Percentiles rank a stretch among this genome's conserved stretches.
Conservation (phyloP, 2,888 invertebrate genomes). For the Mactromeris polynyma region DNA sequence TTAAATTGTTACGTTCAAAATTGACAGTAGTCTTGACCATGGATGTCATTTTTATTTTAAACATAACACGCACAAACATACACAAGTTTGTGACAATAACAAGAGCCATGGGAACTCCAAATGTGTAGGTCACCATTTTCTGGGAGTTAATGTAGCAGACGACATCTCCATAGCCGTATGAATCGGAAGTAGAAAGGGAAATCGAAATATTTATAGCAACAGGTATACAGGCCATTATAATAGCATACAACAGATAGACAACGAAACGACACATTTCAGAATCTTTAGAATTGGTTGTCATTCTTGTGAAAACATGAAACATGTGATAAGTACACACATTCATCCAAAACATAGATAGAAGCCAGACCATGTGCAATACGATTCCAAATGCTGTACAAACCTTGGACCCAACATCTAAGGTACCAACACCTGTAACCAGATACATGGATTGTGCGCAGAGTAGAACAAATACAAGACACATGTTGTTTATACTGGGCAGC, state of each 20-base stretch:
- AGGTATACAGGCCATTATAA: slow-evolving; percentile 15
- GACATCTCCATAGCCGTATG: slow-evolving; percentile 59
- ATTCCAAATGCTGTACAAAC: slow-evolving; percentile 41
- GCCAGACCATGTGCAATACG: slow-evolving; percentile 51
- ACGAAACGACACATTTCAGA: slow-evolving; percentile 12
- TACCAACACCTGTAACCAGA: too few relatives aligned
- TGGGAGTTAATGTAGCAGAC: too few relatives aligned
- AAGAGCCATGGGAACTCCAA: slow-evolving; percentile 50
- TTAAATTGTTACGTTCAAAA: slow-evolving; percentile 37
- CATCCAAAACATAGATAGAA: slow-evolving; percentile 40
- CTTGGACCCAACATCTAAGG: neutral
- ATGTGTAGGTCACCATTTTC: too few relatives aligned
- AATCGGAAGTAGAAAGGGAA: neutral
- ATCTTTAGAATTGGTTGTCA: neutral
- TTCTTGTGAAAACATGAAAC: too few relatives aligned
- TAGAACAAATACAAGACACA: too few relatives aligned
- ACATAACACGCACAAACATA: too few relatives aligned
- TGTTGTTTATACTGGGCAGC: slow-evolving; percentile 53
- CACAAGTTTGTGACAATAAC: slow-evolving; percentile 39
- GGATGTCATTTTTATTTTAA: slow-evolving; percentile 33
- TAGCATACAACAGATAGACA: slow-evolving; percentile 33
- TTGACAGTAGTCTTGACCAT: slow-evolving; percentile 23
- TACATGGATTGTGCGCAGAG: too few relatives aligned
- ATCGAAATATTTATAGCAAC: slow-evolving; percentile 29
- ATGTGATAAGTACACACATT: too few relatives aligned